Base-by-base conservation (phyloP, 2,888 invertebrate species). In the Lamproptera curius region DNA sequence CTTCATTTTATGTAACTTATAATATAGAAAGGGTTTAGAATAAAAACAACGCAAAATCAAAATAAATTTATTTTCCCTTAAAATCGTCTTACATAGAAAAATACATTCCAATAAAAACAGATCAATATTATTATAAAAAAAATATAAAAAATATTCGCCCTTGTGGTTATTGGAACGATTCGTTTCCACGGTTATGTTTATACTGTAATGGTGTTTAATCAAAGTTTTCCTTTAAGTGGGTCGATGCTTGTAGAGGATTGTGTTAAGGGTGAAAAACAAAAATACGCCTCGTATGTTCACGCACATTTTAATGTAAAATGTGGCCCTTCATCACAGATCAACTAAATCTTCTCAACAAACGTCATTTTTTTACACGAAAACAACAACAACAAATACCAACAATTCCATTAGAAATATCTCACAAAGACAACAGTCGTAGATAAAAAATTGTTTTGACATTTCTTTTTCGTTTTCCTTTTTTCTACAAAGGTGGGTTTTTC, bases 291-390 rank as follows among this genome's bases (percentile, higher is more conserved):
- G 62, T 61, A 58, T 59, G 58, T 65, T 62, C 57, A 60, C 46
- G 61, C 80, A 85, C 84, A 85, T 85, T 86, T 86, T 86, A 85
- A 86, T 86, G 79, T 81, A 84, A 86, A 85, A 86, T 82, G 85
- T 75, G 81, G 67, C 45, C 38, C 23, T 59, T 60, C 63, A 83
- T 84, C 82, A 84, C 83, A 85, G 82, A 77, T 78, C 65, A 65
- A 47, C n/a, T n/a, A n/a, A n/a, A n/a, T 56, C 53, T 16, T 5
- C 3, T 50, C 40, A 48, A 53, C 62, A 61, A 65, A 63, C 46
- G 63, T 64, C 67, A 65, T 64, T 61, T 52, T 56, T 61, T 53
- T n/a, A n/a, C n/a, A n/a, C n/a, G n/a, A n/a, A n/a, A 63, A 57
- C 51, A 56, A 55, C 49, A 55, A 56, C 48, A 54, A 52, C 42